Percentiles rank a stretch among this genome's conserved stretches.
These are phyloP conservation scores for Aleiodes sp. DNA, from an alignment of 1,140 invertebrate genomes.

Conservation along the genomic window DNA sequence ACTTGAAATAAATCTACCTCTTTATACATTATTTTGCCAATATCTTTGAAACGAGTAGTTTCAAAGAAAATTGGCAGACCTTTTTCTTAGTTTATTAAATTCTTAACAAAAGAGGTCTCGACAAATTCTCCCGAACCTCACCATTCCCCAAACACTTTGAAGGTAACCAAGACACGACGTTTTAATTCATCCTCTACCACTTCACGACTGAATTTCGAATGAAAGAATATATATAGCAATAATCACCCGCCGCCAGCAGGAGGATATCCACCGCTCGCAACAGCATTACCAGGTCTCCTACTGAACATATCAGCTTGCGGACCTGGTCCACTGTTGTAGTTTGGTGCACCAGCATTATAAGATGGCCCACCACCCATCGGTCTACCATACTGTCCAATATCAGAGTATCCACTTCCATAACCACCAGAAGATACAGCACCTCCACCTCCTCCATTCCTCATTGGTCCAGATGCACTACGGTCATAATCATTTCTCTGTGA, in stretches of 20 bases:
- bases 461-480: conserved; percentile 58
- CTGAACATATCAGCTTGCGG: conserved; percentile 65
- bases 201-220: conserved; percentile 18
- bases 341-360: conserved; percentile 61
- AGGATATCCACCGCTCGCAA: conserved; percentile 60
- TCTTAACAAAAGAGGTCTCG: no score
- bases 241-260: conserved; percentile 61
- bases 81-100: no score
- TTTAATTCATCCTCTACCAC: no score
- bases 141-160: no score
- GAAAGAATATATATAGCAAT: conserved; percentile 15
- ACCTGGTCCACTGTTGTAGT: conserved; percentile 61
- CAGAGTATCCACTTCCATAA: conserved; percentile 60
- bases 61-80: no score
- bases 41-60: conserved; percentile 54
- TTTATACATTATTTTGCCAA: conserved; percentile 53
- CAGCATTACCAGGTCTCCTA: conserved; percentile 61
- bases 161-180: no score
- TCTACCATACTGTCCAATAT: conserved; percentile 59
- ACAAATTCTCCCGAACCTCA: no score
- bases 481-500: conserved; percentile 62
- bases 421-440: conserved; percentile 57
- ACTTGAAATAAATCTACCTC: no score
- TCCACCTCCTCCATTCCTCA: conserved; percentile 64
- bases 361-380: conserved; percentile 61